Evolutionary conservation across 2,888 invertebrate species (phyloP), one percentile per base, ranked within the genome.

Genomic region (Abscondita cerata): DNA sequence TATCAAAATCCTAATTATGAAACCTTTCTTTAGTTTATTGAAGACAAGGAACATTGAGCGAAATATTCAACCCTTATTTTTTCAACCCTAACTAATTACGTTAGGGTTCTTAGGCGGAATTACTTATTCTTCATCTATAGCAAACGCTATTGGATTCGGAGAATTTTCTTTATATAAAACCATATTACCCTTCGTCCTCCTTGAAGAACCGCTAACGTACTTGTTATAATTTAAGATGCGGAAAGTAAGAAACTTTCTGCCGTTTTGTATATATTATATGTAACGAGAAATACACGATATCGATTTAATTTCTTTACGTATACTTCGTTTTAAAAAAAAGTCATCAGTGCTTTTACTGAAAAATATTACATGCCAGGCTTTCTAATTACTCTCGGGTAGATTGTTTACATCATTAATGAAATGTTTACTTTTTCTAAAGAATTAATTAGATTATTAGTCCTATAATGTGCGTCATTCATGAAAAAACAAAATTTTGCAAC

Each of bases 31-130:
- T 44, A 44, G 44, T 44, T 44, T 18, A 44, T 44, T 44, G n/a
- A 48, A 50, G 36, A 60, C 58, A 66, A 66, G 63, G 41, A 57
- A 66, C 38, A 63, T 64, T 58, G 72, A 72, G 72, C 70, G 72
- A 74, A 75, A 74, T 76, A 74, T 75, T 76, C 79, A 86, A 86
- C 86, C 86, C 86, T 85, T 85, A 85, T 85, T 77, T 75, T 75
- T 74, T 74, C 75, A 73, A 71, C 76, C 84, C 85, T 84, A 84
- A 85, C 86, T 86, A 86, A 86, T 86, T 86, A 86, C 85, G 85
- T 86, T 86, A 85, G 86, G 85, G 85, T 85, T 85, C 85, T 86
- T 85, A 85, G 85, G 84, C 84, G 84, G 85, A 86, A 86, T 86
- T 86, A 85, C 86, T 86, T 85, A 86, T 85, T 83, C 85, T 85